Conservation (phyloP, 2,888 invertebrate genomes). For the Phengaris arion region DNA sequence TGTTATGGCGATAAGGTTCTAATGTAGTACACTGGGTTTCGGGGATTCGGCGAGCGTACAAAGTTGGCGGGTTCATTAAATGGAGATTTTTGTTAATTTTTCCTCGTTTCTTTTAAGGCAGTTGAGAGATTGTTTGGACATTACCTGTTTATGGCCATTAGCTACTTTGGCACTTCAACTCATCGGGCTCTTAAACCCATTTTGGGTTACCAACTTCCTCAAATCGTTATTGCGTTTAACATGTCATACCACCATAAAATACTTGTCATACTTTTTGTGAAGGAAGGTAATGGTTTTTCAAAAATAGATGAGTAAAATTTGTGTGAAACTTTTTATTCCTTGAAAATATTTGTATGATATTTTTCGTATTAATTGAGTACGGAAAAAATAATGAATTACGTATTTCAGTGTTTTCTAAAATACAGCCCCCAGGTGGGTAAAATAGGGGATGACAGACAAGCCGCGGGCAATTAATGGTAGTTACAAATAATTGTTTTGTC, state of each 20-base stretch:
- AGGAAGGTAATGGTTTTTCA: too few relatives aligned
- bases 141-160: conserved; percentile 13
- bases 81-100: conserved; percentile 24
- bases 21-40: not conserved
- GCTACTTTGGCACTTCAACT: not conserved
- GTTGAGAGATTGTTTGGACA: not conserved
- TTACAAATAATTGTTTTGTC: too few relatives aligned
- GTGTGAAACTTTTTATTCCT: too few relatives aligned
- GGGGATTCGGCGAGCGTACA: not conserved
- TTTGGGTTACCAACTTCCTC: not conserved
- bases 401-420: too few relatives aligned
- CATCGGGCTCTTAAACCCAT: not conserved
- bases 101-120: conserved; percentile 5
- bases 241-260: not conserved
- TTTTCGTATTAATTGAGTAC: too few relatives aligned
- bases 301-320: too few relatives aligned
- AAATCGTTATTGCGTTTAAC: not conserved
- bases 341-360: too few relatives aligned
- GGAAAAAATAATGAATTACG: too few relatives aligned
- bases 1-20: not conserved
- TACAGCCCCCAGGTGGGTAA: too few relatives aligned
- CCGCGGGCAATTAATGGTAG: too few relatives aligned
- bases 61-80: conserved; percentile 23
- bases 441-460: too few relatives aligned
- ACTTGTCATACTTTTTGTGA: too few relatives aligned